These are phyloP conservation scores for Ibycter americanus DNA, from an alignment of 2,797 vertebrate species.

Conservation along the genomic window DNA sequence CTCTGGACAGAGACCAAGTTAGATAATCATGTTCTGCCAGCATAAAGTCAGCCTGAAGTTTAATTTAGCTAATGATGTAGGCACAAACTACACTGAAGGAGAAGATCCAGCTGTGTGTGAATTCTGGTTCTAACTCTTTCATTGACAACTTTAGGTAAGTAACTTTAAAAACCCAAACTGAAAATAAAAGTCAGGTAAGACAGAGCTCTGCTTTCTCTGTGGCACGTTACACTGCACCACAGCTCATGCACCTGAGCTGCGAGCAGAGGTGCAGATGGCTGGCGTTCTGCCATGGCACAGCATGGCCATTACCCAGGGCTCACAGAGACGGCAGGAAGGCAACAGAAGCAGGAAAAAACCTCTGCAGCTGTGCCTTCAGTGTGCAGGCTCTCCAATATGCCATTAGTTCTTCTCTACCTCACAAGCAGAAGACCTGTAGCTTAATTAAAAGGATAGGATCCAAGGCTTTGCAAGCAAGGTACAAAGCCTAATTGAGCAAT, in stretches of 20 bases:
- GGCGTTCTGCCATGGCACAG: not conserved
- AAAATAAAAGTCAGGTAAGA: not conserved
- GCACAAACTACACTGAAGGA: not conserved
- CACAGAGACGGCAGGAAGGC: not conserved
- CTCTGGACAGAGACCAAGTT: not conserved
- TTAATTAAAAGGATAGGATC: not conserved
- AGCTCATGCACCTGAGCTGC: accelerated
- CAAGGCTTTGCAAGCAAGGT: not conserved
- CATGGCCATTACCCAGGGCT: not conserved
- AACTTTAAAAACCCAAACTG: not conserved
- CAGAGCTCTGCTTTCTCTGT: not conserved
- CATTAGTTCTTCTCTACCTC: not conserved
- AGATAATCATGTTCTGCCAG: not conserved
- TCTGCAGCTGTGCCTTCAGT: not conserved
- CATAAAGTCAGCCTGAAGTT: not conserved
- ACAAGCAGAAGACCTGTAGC: not conserved
- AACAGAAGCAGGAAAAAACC: not conserved
- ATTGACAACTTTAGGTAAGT: not conserved
- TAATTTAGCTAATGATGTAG: not conserved
- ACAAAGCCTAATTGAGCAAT: not conserved
- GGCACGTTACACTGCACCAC: not conserved
- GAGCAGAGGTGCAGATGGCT: not conserved
- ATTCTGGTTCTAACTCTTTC: not conserved
- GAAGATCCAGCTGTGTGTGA: not conserved
- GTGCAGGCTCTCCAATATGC: not conserved